Conservation (phyloP, 2,888 invertebrate species). For the Germaria angustata region DNA sequence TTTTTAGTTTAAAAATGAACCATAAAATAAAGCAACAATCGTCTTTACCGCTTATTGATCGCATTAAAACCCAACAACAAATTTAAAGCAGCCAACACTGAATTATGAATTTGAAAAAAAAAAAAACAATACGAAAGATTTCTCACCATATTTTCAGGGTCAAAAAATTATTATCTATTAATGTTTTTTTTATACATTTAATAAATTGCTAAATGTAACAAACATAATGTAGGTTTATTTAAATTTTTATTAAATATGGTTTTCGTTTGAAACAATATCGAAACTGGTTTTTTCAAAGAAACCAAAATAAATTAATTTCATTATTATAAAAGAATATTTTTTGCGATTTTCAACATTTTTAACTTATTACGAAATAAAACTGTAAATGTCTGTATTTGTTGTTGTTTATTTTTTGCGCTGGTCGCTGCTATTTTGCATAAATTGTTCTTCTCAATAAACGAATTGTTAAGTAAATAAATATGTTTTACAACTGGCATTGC, state of each 20-base stretch:
- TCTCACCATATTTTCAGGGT: slow-evolving; percentile 64
- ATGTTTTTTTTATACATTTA: slow-evolving; percentile 4
- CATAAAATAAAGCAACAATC: not conserved
- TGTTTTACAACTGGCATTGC: not conserved
- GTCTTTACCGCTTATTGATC: not conserved
- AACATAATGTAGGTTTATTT: slow-evolving; percentile 57
- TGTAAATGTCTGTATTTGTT: slow-evolving; percentile 38
- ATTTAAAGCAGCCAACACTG: slow-evolving; percentile 17
- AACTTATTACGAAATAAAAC: slow-evolving; percentile 35
- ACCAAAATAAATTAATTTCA: not conserved
- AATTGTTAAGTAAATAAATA: slow-evolving; percentile 4
- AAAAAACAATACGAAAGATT: slow-evolving; percentile 15
- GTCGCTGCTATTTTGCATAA: slow-evolving; percentile 46
- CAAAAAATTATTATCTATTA: slow-evolving; percentile 15
- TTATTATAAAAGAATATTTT: slow-evolving; percentile 16
- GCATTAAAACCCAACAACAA: not conserved
- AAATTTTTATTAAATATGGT: slow-evolving; percentile 6
- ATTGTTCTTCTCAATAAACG: slow-evolving; percentile 15
- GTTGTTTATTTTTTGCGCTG: not conserved
- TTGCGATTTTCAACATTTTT: slow-evolving; percentile 32
- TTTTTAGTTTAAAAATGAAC: not conserved
- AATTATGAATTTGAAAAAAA: not conserved
- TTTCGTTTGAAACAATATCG: slow-evolving; percentile 20
- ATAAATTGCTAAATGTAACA: slow-evolving; percentile 52
- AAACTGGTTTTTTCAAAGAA: slow-evolving; percentile 44